phyloP scores from a whole-genome alignment of 2,797 vertebrate species.

The Phalloptychus januarius region DNA sequence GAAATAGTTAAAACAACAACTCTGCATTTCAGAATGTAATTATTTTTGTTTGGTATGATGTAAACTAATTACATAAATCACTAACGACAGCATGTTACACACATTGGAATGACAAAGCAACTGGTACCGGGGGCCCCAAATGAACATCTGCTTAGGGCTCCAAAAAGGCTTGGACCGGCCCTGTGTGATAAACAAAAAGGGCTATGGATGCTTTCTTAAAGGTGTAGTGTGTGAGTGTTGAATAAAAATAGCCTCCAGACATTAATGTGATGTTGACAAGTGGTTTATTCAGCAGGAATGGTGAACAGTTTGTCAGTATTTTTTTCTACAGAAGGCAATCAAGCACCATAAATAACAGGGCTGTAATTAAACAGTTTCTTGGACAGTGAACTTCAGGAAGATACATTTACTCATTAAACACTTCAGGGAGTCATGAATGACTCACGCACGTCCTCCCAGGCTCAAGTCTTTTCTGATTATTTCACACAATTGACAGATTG shows the following conservation, averaged over 20 bases:
- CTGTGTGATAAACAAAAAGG: neutral
- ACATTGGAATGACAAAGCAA: no score
- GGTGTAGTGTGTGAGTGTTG: constrained; percentile 9
- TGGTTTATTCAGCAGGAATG: constrained; percentile 89
- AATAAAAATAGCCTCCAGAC: constrained; percentile 53
- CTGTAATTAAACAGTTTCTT: constrained; percentile 71
- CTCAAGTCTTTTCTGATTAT: constrained; percentile 41
- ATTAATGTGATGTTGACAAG: constrained; percentile 77
- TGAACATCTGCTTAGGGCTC: no score
- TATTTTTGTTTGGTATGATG: no score
- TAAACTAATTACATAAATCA: no score
- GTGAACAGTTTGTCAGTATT: constrained; percentile 84
- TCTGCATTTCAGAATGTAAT: no score
- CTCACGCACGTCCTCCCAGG: constrained; percentile 26
- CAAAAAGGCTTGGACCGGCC: no score
- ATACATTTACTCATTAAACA: constrained; percentile 45
- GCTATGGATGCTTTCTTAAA: neutral
- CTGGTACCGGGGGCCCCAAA: no score
- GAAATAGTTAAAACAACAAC: no score
- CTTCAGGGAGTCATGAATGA: constrained; percentile 35
- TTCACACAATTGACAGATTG: constrained; percentile 43
- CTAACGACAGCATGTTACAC: no score
- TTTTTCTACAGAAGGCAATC: constrained; percentile 80
- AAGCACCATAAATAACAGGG: constrained; percentile 76
- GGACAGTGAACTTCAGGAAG: constrained; percentile 65